Conservation (phyloP, 1,140 invertebrate species). For the Pogonomyrmex barbatus region DNA sequence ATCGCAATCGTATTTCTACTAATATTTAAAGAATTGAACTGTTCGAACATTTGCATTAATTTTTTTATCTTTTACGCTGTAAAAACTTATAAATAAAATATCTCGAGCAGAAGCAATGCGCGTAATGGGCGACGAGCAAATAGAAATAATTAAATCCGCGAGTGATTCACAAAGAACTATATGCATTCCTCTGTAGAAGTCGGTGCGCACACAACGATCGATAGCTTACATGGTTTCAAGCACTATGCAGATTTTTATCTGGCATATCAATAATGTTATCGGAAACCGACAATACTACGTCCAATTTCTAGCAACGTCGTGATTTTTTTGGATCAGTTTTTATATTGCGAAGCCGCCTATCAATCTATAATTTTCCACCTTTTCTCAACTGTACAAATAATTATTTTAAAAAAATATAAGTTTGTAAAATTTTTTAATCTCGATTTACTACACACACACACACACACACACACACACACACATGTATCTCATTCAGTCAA, state of each 20-base stretch:
- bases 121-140: neutral
- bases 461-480: no score
- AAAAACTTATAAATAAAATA: constrained; percentile 27
- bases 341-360: neutral
- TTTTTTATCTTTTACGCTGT: neutral
- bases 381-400: neutral
- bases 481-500: neutral
- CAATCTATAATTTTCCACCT: neutral
- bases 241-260: constrained; percentile 35
- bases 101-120: neutral
- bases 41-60: neutral
- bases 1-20: neutral
- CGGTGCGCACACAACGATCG: constrained; percentile 17
- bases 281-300: neutral
- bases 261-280: constrained; percentile 23
- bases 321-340: neutral
- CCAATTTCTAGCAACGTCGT: constrained; percentile 7
- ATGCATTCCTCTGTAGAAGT: neutral
- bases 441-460: no score
- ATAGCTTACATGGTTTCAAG: constrained; percentile 44
- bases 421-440: neutral
- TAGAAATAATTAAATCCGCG: constrained; percentile 29
- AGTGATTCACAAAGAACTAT: neutral
- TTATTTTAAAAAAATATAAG: neutral
- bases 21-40: neutral